These are phyloP conservation scores for Bugulina stolonifera DNA, from an alignment of 2,888 invertebrate genomes.

Conservation along the genomic window DNA sequence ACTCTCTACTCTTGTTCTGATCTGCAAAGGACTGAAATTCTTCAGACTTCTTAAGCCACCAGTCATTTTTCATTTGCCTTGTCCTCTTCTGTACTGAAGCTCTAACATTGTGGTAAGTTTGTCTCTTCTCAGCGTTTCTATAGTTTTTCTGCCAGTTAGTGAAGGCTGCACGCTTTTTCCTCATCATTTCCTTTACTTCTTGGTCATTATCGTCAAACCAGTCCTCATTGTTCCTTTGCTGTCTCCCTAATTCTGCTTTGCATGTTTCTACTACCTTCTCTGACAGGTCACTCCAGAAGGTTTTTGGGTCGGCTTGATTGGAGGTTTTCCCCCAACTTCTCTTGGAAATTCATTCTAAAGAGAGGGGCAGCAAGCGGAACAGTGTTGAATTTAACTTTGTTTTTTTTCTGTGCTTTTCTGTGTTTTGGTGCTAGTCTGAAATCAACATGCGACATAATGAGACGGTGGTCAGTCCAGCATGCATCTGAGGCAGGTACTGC, in stretches of 20 bases:
- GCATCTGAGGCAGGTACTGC: background rate
- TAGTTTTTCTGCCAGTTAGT: background rate
- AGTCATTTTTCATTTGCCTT: background rate
- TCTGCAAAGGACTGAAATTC: background rate
- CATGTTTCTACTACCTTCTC: too few relatives aligned
- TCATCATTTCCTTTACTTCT: background rate
- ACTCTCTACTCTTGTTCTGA: background rate
- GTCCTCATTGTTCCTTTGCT: background rate
- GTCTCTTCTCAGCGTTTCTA: background rate
- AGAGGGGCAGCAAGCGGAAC: too few relatives aligned
- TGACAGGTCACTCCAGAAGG: too few relatives aligned
- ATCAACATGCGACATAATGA: background rate
- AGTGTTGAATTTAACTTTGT: background rate
- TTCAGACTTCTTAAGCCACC: background rate
- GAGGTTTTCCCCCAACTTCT: too few relatives aligned
- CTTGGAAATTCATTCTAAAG: too few relatives aligned
- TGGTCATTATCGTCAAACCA: conserved; percentile 16
- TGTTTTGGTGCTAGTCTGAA: background rate
- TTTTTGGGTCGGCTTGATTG: background rate
- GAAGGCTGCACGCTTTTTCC: background rate
- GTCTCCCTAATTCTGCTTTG: background rate
- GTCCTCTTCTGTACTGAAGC: background rate
- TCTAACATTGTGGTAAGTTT: background rate
- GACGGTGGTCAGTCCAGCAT: background rate
- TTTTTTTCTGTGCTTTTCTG: background rate